Base-by-base conservation (phyloP, 2,888 invertebrate species). In the Atethmia centrago region DNA sequence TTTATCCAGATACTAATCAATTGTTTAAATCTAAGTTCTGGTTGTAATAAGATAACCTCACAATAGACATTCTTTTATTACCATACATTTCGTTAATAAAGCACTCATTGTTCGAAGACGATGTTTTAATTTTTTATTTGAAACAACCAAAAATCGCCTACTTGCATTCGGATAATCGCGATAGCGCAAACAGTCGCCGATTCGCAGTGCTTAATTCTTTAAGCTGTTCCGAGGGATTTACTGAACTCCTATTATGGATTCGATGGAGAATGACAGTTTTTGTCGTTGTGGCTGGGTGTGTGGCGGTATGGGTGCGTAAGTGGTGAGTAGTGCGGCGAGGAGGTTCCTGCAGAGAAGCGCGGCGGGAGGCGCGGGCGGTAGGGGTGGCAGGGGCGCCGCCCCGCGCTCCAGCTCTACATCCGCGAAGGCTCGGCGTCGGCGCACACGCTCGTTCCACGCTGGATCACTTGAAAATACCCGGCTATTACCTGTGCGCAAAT, bases 361-460 rank as follows among this genome's bases (percentile, higher is more conserved):
- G 19, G 93, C 88, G n/a, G 93, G 91, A 0, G 91, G 89, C 7
- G 88, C 79, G 1, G 90, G 83, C 19, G 86, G 84, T 3, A 86
- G 85, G 0, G 86, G 84, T 2, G 85, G 81, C 25, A 83, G 61
- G 4, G 85, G 77, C 12, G 84, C 71, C 31, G 79, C 81, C 7
- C 89, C 97, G 88, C 97, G 97, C 95, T 97, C 97, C 92, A 98
- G 95, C 96, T 97, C 96, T 87, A 97, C 97, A 96, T 97, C 97
- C 89, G 97, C 97, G 95, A 97, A 97, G 93, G 97, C 96, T 81
- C 96, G 94, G 79, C 97, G 97, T 85, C 96, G 89, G 10, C 93
- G 97, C 86, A 96, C 97, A 87, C 93, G 97, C 92, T 94, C 97
- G 92, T 89, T 95, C 97, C 93, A 97, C 19, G 90, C 91, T 81